These are phyloP conservation scores for Druon quercuslanigerum DNA, from an alignment of 1,140 invertebrate species.

Conservation along the genomic window DNA sequence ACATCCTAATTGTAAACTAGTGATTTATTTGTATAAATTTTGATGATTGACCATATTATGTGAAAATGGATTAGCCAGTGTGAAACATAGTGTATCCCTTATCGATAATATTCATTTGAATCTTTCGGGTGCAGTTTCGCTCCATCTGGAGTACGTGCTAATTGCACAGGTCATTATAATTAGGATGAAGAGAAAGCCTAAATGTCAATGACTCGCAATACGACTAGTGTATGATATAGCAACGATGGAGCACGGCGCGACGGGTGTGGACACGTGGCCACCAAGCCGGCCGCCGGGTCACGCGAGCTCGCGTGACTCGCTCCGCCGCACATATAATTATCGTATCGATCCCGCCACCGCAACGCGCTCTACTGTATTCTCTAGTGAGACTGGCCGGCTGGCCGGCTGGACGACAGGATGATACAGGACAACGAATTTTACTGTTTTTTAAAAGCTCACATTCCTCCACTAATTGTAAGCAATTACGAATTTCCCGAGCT, in stretches of 20 bases:
- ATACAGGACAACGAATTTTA: not conserved
- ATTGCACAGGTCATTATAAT: not conserved
- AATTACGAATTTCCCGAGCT: not conserved
- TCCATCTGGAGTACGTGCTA: no score
- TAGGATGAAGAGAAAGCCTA: slow-evolving; percentile 25
- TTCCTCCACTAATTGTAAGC: not conserved
- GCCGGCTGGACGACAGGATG: no score
- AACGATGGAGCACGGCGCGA: not conserved
- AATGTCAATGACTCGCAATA: slow-evolving; percentile 34
- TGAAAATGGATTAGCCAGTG: no score
- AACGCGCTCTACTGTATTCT: not conserved
- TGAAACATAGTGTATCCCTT: no score
- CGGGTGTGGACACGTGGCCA: slow-evolving; percentile 31
- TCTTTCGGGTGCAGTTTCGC: no score
- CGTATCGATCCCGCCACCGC: slow-evolving; percentile 28
- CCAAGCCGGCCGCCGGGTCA: slow-evolving; percentile 12
- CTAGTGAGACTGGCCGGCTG: not conserved
- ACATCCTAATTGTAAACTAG: no score
- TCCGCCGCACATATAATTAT: slow-evolving; percentile 31
- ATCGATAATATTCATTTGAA: no score
- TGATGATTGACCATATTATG: no score
- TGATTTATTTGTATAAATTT: no score
- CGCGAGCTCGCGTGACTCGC: slow-evolving; percentile 42
- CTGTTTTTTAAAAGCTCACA: not conserved
- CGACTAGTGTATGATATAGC: not conserved